Evolutionary conservation across 2,797 vertebrate species (phyloP), one percentile per base, ranked within the genome.

Genomic region (Cheirogaleus major): DNA sequence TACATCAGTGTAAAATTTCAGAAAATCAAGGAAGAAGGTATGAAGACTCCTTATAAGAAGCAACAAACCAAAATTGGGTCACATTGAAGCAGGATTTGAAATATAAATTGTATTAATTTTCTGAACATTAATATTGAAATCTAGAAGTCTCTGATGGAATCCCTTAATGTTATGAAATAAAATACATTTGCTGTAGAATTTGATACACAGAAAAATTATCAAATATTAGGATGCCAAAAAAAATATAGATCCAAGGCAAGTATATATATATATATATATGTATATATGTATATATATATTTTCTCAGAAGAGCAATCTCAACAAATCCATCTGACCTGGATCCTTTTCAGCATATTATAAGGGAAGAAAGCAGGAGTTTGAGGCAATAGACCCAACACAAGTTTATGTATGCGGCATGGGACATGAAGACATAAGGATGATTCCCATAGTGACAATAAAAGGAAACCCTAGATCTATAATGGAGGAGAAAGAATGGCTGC

Each of bases 171-270:
- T 67, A 75, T 7, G 23, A 81, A 95, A 4, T 38, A 72, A 70
- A 90, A 43, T 84, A 72, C 80, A 55, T 91, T 88, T 50, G 82
- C 22, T 86, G 48, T 25, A 78, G 17, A 75, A 73, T 82, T 59
- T 91, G 13, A 70, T 23, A 38, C 4, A 3, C 14, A 83, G 1
- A 80, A 1, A 76, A 57, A 82, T 70, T 45, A 52, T 82, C 13
- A 63, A 87, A n/a, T 63, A 6, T 55, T 76, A 41, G 9, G 0
- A 5, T 80, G 0, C 30, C n/a, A 84, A 25, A 78, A 78, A 3
- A 70, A 18, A 52, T 20, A 18, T 52, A 5, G 18, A 17, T 20
- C 17, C 50, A 52, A 52, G 50, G 50, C 50, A 20, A 52, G 18
- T 52, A 50, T 50, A 50, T 50, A 50, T 50, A 50, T 18, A 41